phyloP scores from a whole-genome alignment of 2,797 vertebrate genomes.

The Coranthus polyacanthus region DNA sequence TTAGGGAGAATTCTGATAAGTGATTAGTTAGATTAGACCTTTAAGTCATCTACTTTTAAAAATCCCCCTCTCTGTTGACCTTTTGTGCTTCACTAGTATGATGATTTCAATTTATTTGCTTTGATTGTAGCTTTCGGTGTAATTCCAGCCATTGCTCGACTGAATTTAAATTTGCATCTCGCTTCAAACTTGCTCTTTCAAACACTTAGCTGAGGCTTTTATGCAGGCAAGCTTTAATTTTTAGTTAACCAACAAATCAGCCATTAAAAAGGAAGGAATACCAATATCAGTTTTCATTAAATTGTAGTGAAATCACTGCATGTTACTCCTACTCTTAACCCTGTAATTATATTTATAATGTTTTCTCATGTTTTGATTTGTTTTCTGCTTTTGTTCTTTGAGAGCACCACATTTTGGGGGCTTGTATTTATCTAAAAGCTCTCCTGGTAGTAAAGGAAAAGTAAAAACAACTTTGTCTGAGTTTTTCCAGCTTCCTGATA shows the following conservation, averaged over 20 bases:
- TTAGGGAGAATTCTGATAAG: not conserved
- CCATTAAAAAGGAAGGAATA: not conserved
- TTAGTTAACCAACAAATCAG: not conserved
- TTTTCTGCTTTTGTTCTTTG: not conserved
- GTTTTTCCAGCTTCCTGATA: not conserved
- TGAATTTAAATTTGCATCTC: slow-evolving; percentile 8
- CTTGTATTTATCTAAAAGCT: slow-evolving; percentile 1
- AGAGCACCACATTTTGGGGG: not conserved
- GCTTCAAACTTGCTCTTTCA: not conserved
- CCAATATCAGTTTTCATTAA: not conserved
- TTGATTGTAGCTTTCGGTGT: slow-evolving; percentile 3
- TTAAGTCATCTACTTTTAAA: not conserved
- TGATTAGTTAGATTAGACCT: slow-evolving; percentile 29
- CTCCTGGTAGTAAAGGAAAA: slow-evolving; percentile 4
- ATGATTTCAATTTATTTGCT: slow-evolving; percentile 20
- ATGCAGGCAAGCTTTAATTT: not conserved
- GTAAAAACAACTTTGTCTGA: slow-evolving; percentile 13
- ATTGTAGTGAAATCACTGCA: not conserved
- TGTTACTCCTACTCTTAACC: not conserved
- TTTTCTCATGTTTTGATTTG: not conserved
- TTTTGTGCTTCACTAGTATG: slow-evolving; percentile 10
- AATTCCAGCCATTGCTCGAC: not conserved
- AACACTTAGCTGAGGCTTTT: slow-evolving; percentile 4
- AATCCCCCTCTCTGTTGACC: not conserved
- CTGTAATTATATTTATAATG: not conserved